Conservation (phyloP, 92 coral and sea anemone species). For the Pocillopora grandis region DNA sequence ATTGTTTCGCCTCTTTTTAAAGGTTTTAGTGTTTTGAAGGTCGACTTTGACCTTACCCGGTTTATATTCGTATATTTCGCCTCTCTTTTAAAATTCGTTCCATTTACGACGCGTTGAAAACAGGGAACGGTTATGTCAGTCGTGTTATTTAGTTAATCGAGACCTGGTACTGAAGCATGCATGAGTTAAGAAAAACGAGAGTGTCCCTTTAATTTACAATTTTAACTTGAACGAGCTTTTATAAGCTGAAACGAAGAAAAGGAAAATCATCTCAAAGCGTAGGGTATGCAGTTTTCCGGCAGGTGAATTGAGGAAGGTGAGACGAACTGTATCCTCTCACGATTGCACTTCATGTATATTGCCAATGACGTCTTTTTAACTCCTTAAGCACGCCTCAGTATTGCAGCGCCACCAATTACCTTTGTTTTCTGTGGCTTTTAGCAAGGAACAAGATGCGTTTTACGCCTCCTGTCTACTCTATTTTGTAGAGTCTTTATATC, state of each 20-base stretch:
- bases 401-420: not conserved
- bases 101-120: too few relatives aligned
- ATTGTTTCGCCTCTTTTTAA: not conserved
- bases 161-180: too few relatives aligned
- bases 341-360: too few relatives aligned
- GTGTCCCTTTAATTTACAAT: too few relatives aligned
- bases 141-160: too few relatives aligned
- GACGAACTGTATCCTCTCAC: too few relatives aligned
- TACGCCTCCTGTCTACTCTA: not conserved
- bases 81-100: too few relatives aligned
- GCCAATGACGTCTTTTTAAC: not conserved
- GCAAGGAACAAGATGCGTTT: slow-evolving; percentile 1
- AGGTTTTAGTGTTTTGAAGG: not conserved
- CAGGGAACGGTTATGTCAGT: too few relatives aligned
- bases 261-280: not conserved
- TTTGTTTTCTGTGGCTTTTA: slow-evolving; percentile 28
- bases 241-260: not conserved
- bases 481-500: not conserved
- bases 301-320: too few relatives aligned
- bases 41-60: too few relatives aligned
- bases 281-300: not conserved
- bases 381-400: not conserved
- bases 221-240: not conserved
- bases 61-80: too few relatives aligned
- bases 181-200: too few relatives aligned